These are phyloP conservation scores for Ptychadena robeensis DNA, from an alignment of 2,797 vertebrate species.

Conservation along the genomic window DNA sequence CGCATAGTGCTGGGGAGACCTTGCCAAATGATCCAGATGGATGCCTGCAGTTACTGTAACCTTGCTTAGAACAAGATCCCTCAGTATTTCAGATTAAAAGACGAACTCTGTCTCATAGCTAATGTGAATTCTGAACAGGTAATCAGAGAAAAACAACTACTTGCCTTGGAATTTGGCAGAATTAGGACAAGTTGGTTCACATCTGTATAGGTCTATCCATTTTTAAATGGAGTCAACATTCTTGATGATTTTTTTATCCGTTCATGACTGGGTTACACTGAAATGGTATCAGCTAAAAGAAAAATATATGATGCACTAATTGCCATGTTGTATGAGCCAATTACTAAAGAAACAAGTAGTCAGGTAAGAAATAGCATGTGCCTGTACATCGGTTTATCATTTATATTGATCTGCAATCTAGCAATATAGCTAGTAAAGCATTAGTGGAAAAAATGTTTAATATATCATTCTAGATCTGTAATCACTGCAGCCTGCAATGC, in stretches of 20 bases:
- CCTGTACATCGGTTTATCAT: constrained; percentile 9
- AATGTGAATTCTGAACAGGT: neutral
- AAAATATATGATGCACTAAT: constrained; percentile 12
- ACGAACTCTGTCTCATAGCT: neutral
- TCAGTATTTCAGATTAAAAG: constrained; percentile 20
- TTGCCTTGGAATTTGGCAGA: neutral
- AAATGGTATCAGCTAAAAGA: neutral
- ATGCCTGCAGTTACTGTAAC: constrained; percentile 32
- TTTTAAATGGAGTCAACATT: neutral
- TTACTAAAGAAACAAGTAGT: constrained; percentile 43
- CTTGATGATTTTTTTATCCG: neutral
- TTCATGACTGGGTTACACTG: constrained; percentile 5
- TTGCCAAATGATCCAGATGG: constrained; percentile 47
- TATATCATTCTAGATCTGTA: constrained; percentile 17
- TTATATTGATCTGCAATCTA: constrained; percentile 24
- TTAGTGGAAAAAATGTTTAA: constrained; percentile 14
- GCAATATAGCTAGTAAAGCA: constrained; percentile 9
- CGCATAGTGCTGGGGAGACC: constrained; percentile 24
- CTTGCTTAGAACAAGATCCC: neutral
- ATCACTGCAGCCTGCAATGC: neutral
- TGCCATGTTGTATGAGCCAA: constrained; percentile 18
- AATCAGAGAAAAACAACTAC: neutral
- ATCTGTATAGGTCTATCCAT: neutral
- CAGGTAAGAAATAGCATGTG: constrained; percentile 23
- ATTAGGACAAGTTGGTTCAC: neutral